A percentile compares a stretch with the other conserved stretches of the same genome.
phyloP scores from a whole-genome alignment of 2,113 vertebrate species.

The Lampris incognitus region DNA sequence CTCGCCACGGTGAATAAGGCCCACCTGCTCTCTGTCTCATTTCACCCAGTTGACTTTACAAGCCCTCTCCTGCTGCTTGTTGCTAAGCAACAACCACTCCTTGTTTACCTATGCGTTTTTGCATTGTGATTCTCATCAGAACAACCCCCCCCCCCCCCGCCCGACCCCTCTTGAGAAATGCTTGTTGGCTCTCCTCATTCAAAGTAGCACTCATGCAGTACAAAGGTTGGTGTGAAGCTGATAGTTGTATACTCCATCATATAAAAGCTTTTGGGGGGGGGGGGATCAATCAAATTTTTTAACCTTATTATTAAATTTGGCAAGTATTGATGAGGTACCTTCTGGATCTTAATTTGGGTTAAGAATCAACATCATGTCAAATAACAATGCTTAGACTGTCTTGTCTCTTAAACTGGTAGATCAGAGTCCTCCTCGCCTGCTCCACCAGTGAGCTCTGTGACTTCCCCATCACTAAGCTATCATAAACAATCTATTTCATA shows the following conservation, averaged over 20 bases:
- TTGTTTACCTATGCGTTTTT: constrained; percentile 81
- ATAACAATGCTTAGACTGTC: constrained; percentile 8
- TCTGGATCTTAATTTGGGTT: constrained; percentile 25
- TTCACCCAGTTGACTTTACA: constrained; percentile 56
- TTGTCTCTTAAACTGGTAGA: constrained; percentile 33
- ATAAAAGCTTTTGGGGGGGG: not conserved
- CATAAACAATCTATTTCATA: constrained; percentile 71
- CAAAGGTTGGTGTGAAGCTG: constrained; percentile 9
- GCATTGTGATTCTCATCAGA: constrained; percentile 75
- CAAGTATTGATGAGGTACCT: not conserved
- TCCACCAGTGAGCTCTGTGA: constrained; percentile 46
- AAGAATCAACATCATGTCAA: constrained; percentile 35
- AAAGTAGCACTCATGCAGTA: constrained; percentile 37
- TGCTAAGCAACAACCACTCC: constrained; percentile 80
- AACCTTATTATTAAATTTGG: too few species aligned
- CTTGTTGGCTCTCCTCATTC: constrained; percentile 55
- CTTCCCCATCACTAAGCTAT: constrained; percentile 60
- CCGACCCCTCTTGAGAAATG: constrained; percentile 46
- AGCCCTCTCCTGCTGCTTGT: constrained; percentile 63
- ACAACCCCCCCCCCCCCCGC: constrained; percentile 48
- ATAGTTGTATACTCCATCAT: not conserved
- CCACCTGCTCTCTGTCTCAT: constrained; percentile 44
- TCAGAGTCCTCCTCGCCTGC: constrained; percentile 63
- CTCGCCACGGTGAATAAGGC: constrained; percentile 42
- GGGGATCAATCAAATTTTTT: too few species aligned